A percentile compares a stretch with the other conserved stretches of the same genome.
Evolutionary conservation across 1,140 invertebrate genomes (phyloP).

Genomic region (Melitaea cinxia): DNA sequence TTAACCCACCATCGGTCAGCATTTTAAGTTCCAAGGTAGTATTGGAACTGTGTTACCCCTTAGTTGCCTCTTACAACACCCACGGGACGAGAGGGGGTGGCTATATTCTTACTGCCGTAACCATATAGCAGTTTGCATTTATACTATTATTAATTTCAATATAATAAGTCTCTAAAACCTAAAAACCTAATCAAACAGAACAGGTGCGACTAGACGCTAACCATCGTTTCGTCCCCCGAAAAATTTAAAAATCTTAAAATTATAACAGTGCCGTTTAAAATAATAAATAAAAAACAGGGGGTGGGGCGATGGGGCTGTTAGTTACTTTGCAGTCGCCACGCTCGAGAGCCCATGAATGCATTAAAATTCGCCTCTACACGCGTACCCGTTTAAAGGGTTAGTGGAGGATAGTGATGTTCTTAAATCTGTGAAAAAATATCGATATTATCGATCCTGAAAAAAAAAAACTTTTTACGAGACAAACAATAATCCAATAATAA

Average conservation of each 20-base stretch:
- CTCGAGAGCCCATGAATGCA: conserved; percentile 77
- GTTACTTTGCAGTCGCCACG: conserved; percentile 75
- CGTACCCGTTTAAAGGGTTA: conserved; percentile 59
- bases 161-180: not conserved
- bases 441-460: no score
- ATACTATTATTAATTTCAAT: not conserved
- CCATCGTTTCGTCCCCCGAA: conserved; percentile 37
- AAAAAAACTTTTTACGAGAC: no score
- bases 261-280: conserved; percentile 73
- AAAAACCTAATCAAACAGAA: conserved; percentile 40
- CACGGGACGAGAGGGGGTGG: no score
- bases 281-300: conserved; percentile 69
- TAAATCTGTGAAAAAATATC: conserved; percentile 6
- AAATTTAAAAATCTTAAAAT: conserved; percentile 58
- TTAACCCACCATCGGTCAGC: no score
- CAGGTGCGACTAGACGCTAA: conserved; percentile 39
- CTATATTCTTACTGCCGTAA: no score
- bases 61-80: no score
- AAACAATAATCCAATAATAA: no score
- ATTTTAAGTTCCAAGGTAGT: no score
- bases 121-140: not conserved
- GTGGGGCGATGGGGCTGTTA: conserved; percentile 43
- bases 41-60: no score
- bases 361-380: conserved; percentile 64
- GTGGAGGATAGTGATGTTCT: conserved; percentile 37